Base-by-base conservation (phyloP, 2,113 vertebrate genomes). In the Oreochromis spilurus region DNA sequence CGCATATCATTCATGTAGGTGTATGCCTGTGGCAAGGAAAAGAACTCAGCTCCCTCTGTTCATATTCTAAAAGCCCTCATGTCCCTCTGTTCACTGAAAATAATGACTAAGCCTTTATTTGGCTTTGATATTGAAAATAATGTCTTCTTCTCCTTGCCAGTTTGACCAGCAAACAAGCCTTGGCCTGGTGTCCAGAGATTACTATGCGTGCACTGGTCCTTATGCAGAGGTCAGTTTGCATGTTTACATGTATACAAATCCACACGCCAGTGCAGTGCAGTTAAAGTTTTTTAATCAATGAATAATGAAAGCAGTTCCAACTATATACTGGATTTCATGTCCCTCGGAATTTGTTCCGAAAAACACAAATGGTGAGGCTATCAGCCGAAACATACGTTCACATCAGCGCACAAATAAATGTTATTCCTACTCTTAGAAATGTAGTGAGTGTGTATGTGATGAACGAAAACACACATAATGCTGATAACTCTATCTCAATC, bases 1-100 rank as follows among this genome's bases (percentile, higher is more conserved):
- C 96, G 6, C 95, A 99, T 53, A 97, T 99, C 91, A 98, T 99
- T 95, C 98, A 99, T 70, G 98, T 99, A 97, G 95, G 98, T 98
- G 87, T 94, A 80, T 67, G 26, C 84, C 75, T 57, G 53, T 16
- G 53, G 72, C 43, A 9, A 9, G 19, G 19, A 62, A 90, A 83
- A 19, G 21, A 48, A 2, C 55, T 43, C 4, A 2, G 67, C 55
- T 26, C 38, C 79, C 12, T 79, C 4, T 84, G 7, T 81, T 58
- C 5, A 72, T 70, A 34, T 48, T 75, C 26, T 24, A 77, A 90
- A 83, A 14, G 21, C n/a, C 5, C 52, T 43, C 4, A 1, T 70
- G 55, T 26, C 45, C 81, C 16, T 75, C 5, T 84, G 36, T 81
- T 58, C 8, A 67, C n/a, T 24, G n/a, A 72, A 77, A 50, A 17